Base-by-base conservation (phyloP, 2,888 invertebrate genomes). In the Amphipoea oculea region DNA sequence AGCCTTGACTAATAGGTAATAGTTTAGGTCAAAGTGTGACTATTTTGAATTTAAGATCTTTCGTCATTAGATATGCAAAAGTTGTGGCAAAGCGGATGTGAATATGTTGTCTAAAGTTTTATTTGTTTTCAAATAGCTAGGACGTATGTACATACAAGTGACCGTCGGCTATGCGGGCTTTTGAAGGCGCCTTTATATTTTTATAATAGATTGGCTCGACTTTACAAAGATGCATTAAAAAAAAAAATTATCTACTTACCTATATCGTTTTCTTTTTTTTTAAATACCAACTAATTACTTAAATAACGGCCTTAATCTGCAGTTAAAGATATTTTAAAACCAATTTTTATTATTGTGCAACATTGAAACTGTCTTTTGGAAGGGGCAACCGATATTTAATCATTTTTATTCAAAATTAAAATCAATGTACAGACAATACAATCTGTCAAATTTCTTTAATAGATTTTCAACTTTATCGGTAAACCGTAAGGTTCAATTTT, bases 1-100 rank as follows among this genome's bases (percentile, higher is more conserved):
- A 84, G 54, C 75, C 73, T 87, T 87, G 87, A 40, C 62, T 67
- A 80, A 80, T 80, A 29, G 29, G 29, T 29, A 84, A 63, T 77
- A 77, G 74, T 70, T 40, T 20, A 69, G 36, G 20, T 29, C 29
- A 45, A 60, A 76, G n/a, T 36, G 23, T 57, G 69, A 66, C 82
- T 67, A 57, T 78, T 70, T 73, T 40, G 40, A 66, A 86, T 78
- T 73, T 75, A 51, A 76, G 36, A 76, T 74, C 20, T 62, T 73
- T 68, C 29, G 71, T 66, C 75, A 81, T 70, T 42, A 57, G 2
- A 14, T 70, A 70, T 82, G 51, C 86, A 60, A 69, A 85, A 67
- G 20, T 29, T 20, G 60, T 83, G 14, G n/a, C 67, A 67, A 87
- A 78, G 75, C 80, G 80, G 84, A 85, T 87, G 42, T 79, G 7